These are phyloP conservation scores for Eupithecia subumbrata DNA, from an alignment of 2,888 invertebrate species.

Conservation along the genomic window DNA sequence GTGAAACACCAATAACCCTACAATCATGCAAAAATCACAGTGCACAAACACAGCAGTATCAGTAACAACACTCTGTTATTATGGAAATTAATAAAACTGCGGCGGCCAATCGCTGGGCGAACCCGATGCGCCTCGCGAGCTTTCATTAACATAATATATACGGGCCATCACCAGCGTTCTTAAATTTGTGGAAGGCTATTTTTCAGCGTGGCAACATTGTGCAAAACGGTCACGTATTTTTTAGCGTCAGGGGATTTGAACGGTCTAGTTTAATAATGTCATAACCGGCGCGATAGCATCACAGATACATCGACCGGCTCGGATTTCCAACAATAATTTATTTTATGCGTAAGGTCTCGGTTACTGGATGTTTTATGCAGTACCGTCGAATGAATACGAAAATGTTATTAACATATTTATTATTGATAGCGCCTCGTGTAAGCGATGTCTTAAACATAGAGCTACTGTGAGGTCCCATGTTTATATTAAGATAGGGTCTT, in stretches of 20 bases:
- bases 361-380: conserved; percentile 68
- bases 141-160: conserved; percentile 83
- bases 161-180: conserved; percentile 78
- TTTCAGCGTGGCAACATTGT: conserved; percentile 74
- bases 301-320: conserved; percentile 65
- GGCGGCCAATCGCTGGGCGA: conserved; percentile 62
- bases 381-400: conserved; percentile 62
- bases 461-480: conserved; percentile 25
- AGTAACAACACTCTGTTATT: conserved; percentile 57
- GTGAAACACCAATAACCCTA: conserved; percentile 4
- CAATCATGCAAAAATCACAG: conserved; percentile 34
- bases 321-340: conserved; percentile 73
- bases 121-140: conserved; percentile 80
- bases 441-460: conserved; percentile 27
- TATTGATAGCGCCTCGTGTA: conserved; percentile 41
- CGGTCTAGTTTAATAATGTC: conserved; percentile 78
- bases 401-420: conserved; percentile 55
- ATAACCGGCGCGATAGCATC: conserved; percentile 77
- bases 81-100: conserved; percentile 72
- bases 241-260: conserved; percentile 68
- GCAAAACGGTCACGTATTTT: conserved; percentile 81
- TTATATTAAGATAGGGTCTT: conserved; percentile 14
- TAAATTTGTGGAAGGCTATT: conserved; percentile 79
- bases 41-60: conserved; percentile 23
- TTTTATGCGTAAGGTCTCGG: conserved; percentile 71